Percentiles rank a stretch among this genome's conserved stretches.
Evolutionary conservation across 2,113 vertebrate species (phyloP).

Genomic region (Shinisaurus crocodilurus): DNA sequence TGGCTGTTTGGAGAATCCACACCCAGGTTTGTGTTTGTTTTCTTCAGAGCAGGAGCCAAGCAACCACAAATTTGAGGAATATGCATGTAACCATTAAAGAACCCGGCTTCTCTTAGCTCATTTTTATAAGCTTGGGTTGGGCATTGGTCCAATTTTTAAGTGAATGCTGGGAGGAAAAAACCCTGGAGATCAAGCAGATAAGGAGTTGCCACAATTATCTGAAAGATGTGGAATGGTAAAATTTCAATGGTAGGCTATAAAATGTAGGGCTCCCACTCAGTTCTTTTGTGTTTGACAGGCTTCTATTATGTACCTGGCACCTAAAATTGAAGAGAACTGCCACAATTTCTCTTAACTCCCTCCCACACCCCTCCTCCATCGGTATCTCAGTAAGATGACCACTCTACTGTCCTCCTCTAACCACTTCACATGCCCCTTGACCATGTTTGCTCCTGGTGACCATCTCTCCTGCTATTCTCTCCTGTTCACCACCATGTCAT

Average conservation of each 20-base stretch:
- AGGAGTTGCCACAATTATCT: background rate
- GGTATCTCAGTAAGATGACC: background rate
- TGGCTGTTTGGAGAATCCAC: background rate
- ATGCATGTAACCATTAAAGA: background rate
- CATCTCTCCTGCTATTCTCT: background rate
- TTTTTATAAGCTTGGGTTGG: background rate
- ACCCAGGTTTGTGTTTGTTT: background rate
- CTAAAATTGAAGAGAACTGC: background rate
- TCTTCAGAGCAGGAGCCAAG: background rate
- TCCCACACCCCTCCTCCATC: background rate
- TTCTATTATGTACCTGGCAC: background rate
- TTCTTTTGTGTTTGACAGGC: background rate
- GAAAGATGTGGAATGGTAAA: background rate
- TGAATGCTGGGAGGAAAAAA: background rate
- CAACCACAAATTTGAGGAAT: background rate
- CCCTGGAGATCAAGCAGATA: background rate
- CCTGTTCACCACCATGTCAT: background rate
- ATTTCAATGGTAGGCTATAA: background rate
- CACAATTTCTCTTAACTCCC: too few species aligned
- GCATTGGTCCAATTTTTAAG: background rate
- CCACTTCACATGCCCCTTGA: background rate
- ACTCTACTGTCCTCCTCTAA: background rate
- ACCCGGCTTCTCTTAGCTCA: background rate
- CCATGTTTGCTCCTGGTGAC: background rate
- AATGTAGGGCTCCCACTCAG: background rate